Conservation (phyloP, 2,888 invertebrate species). For the Melipona beecheii region DNA sequence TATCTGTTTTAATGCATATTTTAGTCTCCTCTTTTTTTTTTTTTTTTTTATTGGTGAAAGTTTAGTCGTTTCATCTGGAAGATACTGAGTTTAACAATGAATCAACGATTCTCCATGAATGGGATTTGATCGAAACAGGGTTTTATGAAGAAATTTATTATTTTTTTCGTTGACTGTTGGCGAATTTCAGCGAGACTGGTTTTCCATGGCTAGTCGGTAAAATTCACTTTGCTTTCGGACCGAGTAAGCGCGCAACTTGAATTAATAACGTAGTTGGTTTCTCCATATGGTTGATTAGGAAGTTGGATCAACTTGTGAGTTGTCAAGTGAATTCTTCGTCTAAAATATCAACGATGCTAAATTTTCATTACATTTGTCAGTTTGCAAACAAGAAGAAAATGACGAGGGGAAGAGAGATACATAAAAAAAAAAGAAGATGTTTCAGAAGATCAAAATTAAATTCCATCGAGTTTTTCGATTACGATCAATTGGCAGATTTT, state of each 20-base stretch:
- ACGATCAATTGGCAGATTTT: background rate
- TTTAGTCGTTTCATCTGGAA: no score
- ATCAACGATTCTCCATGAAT: background rate
- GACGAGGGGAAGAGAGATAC: no score
- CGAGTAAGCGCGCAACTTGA: background rate
- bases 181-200: background rate
- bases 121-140: background rate
- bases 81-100: no score
- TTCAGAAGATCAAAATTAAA: background rate
- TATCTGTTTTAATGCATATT: background rate
- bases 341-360: background rate
- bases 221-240: background rate
- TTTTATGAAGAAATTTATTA: background rate
- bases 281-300: background rate
- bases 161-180: background rate
- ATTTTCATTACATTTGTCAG: background rate
- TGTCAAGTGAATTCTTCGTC: constrained; percentile 13
- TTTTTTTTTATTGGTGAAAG: background rate
- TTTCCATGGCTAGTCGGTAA: background rate
- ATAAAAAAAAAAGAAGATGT: no score
- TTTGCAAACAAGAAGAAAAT: background rate
- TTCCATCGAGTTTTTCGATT: background rate
- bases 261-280: background rate
- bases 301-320: background rate
- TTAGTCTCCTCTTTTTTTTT: background rate